Conservation (phyloP, 2,888 invertebrate species). For the Melieria picta region DNA sequence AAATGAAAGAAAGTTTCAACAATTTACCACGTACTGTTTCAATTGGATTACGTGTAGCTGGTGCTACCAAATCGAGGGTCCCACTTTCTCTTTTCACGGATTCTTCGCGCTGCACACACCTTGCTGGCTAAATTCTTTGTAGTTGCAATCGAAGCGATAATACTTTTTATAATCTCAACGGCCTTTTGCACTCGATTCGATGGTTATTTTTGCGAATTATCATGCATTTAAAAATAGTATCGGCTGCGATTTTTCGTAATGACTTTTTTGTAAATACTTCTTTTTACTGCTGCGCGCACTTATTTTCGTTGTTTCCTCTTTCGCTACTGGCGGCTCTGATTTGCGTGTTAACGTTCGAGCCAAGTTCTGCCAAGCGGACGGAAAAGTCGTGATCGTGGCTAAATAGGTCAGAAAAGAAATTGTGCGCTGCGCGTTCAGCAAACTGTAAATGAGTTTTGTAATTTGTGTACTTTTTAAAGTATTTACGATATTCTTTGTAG, state of each 20-base stretch:
- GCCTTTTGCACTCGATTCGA: constrained; percentile 6
- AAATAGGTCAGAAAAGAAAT: constrained; percentile 36
- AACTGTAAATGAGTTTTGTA: background rate
- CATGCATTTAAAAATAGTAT: background rate
- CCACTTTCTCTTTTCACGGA: constrained; percentile 60
- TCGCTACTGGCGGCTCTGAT: background rate
- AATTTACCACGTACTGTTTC: no score
- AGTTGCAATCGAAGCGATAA: constrained; percentile 26
- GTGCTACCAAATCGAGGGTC: background rate
- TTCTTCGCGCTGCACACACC: constrained; percentile 48
- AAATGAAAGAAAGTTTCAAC: no score
- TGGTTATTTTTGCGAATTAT: background rate
- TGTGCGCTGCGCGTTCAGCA: background rate
- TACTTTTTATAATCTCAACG: constrained; percentile 1
- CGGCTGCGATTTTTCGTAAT: background rate
- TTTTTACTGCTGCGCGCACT: background rate
- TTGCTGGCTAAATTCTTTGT: constrained; percentile 40
- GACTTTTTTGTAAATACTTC: background rate
- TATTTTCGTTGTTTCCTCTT: constrained; percentile 6
- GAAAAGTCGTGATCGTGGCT: constrained; percentile 3
- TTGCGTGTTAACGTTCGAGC: constrained; percentile 18
- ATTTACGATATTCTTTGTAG: background rate
- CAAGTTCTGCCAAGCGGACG: background rate
- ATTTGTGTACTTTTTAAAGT: background rate
- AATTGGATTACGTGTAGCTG: constrained; percentile 19